phyloP scores from a whole-genome alignment of 2,888 invertebrate species.

The Camptogramma bilineatum region DNA sequence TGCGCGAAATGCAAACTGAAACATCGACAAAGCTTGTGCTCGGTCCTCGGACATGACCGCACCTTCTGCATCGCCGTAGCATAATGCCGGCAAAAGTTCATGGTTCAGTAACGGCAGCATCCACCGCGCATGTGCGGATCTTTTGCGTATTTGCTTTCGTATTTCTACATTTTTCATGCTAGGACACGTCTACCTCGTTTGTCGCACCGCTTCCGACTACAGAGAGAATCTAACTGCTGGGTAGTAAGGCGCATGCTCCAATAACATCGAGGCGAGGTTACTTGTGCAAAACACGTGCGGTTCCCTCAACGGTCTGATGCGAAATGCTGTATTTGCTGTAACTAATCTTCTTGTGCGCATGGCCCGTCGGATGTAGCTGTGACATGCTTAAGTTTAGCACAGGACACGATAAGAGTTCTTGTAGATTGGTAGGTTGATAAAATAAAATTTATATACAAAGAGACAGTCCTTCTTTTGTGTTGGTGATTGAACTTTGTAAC shows the following conservation, averaged over 20 bases:
- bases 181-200: slow-evolving; percentile 11
- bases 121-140: slow-evolving; percentile 26
- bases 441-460: not conserved
- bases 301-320: slow-evolving; percentile 10
- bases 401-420: slow-evolving; percentile 18
- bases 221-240: slow-evolving; percentile 8
- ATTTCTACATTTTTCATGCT: slow-evolving; percentile 8
- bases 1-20: slow-evolving; percentile 21
- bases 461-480: not conserved
- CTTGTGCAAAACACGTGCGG: slow-evolving; percentile 10
- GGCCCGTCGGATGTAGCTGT: slow-evolving; percentile 10
- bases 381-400: slow-evolving; percentile 10
- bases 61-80: slow-evolving; percentile 17
- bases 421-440: slow-evolving; percentile 12
- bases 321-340: slow-evolving; percentile 29
- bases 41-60: slow-evolving; percentile 16
- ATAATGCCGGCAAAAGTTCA: slow-evolving; percentile 30
- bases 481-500: not conserved
- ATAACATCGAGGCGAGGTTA: not conserved
- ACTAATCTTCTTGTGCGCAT: slow-evolving; percentile 11
- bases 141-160: slow-evolving; percentile 24
- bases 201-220: slow-evolving; percentile 18
- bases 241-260: slow-evolving; percentile 25
- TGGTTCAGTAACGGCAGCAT: slow-evolving; percentile 15
- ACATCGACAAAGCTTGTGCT: slow-evolving; percentile 28